These are phyloP conservation scores for Phymanthus crucifer DNA, from an alignment of 92 coral and sea anemone species.

Conservation along the genomic window DNA sequence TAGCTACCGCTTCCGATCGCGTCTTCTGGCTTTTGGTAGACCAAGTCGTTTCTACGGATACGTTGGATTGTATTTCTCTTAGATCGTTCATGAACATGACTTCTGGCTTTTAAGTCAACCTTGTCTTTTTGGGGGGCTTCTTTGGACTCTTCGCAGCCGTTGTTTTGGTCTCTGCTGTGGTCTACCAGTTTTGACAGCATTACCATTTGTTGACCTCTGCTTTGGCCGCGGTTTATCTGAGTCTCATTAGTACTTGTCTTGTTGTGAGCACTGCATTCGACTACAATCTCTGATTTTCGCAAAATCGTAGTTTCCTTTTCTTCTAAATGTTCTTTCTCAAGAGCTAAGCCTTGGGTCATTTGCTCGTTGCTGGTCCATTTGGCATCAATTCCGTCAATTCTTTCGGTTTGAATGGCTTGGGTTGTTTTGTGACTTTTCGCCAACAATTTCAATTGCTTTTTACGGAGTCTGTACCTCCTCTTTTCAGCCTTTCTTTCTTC, in stretches of 20 bases:
- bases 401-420: not conserved
- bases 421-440: not conserved
- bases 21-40: too few relatives aligned
- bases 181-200: not conserved
- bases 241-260: not conserved
- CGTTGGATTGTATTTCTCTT: too few relatives aligned
- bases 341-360: not conserved
- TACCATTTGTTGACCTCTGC: not conserved
- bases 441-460: conserved; percentile 1
- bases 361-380: not conserved
- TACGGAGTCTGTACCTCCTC: conserved; percentile 9
- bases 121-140: too few relatives aligned
- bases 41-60: too few relatives aligned
- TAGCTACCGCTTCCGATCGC: too few relatives aligned
- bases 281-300: too few relatives aligned
- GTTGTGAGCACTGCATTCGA: not conserved
- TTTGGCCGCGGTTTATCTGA: not conserved
- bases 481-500: conserved; percentile 16
- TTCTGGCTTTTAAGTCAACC: not conserved
- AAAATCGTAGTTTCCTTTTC: not conserved
- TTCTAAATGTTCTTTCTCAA: not conserved
- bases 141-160: too few relatives aligned
- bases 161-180: not conserved
- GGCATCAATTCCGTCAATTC: not conserved
- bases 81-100: too few relatives aligned